These are phyloP conservation scores for Copsychus sechellarum DNA, from an alignment of 2,113 vertebrate genomes.

Conservation along the genomic window DNA sequence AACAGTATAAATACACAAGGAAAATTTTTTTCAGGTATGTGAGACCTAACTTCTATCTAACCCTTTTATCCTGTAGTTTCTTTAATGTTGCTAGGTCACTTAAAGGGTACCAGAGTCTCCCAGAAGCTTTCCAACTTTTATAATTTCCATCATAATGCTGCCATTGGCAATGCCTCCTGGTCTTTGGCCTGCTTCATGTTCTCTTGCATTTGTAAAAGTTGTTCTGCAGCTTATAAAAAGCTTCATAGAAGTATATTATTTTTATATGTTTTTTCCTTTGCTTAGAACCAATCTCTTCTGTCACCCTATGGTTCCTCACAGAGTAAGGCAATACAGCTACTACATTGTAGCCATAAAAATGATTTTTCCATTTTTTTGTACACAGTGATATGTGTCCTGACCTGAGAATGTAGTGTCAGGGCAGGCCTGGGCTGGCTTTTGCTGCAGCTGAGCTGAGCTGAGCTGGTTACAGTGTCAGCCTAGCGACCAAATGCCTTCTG, in stretches of 20 bases:
- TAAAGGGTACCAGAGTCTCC: not conserved
- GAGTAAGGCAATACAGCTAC: not conserved
- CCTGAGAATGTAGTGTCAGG: not conserved
- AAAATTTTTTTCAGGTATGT: not conserved
- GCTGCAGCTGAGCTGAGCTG: not conserved
- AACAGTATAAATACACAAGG: not conserved
- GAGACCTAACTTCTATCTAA: not conserved
- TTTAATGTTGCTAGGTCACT: not conserved
- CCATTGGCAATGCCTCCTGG: not conserved
- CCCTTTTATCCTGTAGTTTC: not conserved
- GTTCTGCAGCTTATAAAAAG: not conserved
- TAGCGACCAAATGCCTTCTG: rapidly evolving
- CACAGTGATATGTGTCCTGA: not conserved
- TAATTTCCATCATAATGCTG: not conserved
- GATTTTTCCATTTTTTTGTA: not conserved
- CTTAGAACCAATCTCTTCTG: not conserved
- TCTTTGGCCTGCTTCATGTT: not conserved
- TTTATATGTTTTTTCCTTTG: not conserved
- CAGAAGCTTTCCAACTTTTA: not conserved
- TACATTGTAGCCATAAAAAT: not conserved
- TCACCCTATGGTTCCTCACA: not conserved
- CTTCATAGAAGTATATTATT: not conserved
- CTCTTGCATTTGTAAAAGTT: not conserved
- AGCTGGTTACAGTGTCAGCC: not conserved
- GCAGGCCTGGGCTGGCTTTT: not conserved